Evolutionary conservation across 2,797 vertebrate species (phyloP), one percentile per base, ranked within the genome.

Genomic region (Sparus aurata): DNA sequence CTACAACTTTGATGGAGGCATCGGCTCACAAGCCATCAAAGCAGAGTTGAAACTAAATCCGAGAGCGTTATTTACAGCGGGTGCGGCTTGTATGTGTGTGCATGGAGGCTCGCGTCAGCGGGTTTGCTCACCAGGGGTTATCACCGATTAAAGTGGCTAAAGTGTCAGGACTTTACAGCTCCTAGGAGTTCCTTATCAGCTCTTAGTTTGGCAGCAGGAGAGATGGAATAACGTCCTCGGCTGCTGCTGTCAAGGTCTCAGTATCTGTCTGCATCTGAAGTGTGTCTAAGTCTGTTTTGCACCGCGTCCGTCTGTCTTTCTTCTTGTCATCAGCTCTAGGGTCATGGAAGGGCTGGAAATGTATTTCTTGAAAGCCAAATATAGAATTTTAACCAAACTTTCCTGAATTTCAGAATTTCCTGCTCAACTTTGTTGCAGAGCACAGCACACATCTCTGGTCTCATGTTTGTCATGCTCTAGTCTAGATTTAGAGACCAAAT

Each of bases 81-180:
- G 47, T 47, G 49, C 0, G 9, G 64, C 38, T 53, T 27, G 53
- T 41, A 17, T 41, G 49, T 34, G 75, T 66, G 65, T 72, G 69
- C 62, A 1, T 5, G 16, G 15, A 13, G 65, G 58, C 55, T 11
- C 13, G 85, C 66, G 58, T 81, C 75, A 27, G 80, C 6, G 12
- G 75, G 60, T 25, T 65, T 38, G 43, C 77, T 27, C 70, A 53
- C 50, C 17, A 12, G 50, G 57, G 67, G 76, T 86, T 90, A 85
- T 87, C 80, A 3, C 2, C 23, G 80, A 83, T 81, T 83, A 68
- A 74, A 86, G 87, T 75, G 78, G 77, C 75, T 90, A 17, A 90
- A 88, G 89, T 91, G 87, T 89, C 75, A 70, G 64, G 88, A 73
- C 88, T 85, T 89, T 74, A 75, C 87, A 87, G 75, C 73, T 87